Percentiles rank a stretch among this genome's conserved stretches.
These are phyloP conservation scores for Varanus komodoensis DNA, from an alignment of 2,113 vertebrate genomes.

Conservation along the genomic window DNA sequence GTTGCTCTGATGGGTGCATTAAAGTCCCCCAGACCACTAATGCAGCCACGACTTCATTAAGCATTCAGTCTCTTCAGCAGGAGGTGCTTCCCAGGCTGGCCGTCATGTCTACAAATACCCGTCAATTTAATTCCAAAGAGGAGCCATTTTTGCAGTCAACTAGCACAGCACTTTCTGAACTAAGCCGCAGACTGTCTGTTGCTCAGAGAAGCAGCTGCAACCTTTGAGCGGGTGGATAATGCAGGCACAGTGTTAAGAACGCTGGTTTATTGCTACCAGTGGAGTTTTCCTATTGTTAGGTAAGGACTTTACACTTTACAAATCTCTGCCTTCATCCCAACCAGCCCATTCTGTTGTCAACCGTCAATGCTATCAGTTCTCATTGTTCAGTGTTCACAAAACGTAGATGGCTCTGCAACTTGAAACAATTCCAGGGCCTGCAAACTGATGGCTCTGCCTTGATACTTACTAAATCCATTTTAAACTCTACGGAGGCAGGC, in stretches of 20 bases:
- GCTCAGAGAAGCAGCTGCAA: not conserved
- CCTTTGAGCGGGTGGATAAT: not conserved
- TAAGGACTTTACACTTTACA: not conserved
- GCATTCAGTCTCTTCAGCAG: constrained; percentile 5
- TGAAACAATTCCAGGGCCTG: not conserved
- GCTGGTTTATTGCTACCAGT: not conserved
- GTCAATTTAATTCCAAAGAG: not conserved
- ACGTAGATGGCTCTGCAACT: not conserved
- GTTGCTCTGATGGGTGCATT: not conserved
- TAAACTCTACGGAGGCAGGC: not conserved
- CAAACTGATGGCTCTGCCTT: not conserved
- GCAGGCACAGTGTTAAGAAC: not conserved
- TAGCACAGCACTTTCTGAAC: not conserved
- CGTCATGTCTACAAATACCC: not conserved
- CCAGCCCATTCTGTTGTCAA: not conserved
- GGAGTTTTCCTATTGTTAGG: not conserved
- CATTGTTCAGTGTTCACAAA: not conserved
- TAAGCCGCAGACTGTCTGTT: not conserved
- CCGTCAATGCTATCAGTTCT: not conserved
- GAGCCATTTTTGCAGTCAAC: not conserved
- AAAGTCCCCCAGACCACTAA: constrained; percentile 19
- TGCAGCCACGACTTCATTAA: constrained; percentile 23
- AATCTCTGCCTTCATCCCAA: not conserved
- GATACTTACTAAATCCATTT: not conserved
- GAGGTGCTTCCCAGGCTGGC: constrained; percentile 14